Conservation (phyloP, 2,113 vertebrate species). For the Leptocoma aspasia region DNA sequence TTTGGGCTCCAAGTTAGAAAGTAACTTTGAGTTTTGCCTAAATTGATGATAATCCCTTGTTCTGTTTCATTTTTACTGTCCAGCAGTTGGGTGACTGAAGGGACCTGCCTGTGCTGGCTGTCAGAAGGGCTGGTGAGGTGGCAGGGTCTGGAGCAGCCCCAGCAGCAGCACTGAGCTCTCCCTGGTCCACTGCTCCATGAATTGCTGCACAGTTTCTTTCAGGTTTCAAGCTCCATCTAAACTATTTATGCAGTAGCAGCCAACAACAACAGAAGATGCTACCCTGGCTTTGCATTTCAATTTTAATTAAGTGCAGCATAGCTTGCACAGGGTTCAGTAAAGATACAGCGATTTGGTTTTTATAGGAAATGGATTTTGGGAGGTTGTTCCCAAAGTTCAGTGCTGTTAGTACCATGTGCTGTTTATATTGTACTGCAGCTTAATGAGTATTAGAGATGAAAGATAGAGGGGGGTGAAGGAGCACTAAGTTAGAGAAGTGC, state of each 20-base stretch:
- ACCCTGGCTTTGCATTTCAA: background rate
- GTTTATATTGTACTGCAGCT: background rate
- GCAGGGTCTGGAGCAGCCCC: background rate
- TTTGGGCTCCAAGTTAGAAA: background rate
- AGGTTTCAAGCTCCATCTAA: background rate
- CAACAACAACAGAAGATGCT: background rate
- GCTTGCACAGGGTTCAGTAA: background rate
- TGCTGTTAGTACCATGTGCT: background rate
- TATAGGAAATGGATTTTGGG: background rate
- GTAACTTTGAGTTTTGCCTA: background rate
- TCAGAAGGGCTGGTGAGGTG: background rate
- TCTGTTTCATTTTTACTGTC: background rate
- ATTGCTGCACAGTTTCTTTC: background rate
- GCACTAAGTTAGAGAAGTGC: conserved; percentile 12
- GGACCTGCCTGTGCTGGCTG: background rate
- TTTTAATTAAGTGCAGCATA: background rate
- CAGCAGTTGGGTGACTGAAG: background rate
- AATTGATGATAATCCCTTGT: background rate
- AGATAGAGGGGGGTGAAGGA: background rate
- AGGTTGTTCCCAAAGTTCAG: background rate
- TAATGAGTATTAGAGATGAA: conserved; percentile 9
- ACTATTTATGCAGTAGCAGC: background rate
- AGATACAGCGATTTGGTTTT: background rate
- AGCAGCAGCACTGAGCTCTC: background rate
- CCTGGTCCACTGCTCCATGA: rapidly evolving